Conservation (phyloP, 2,113 vertebrate species). For the Arothron firmamentum region DNA sequence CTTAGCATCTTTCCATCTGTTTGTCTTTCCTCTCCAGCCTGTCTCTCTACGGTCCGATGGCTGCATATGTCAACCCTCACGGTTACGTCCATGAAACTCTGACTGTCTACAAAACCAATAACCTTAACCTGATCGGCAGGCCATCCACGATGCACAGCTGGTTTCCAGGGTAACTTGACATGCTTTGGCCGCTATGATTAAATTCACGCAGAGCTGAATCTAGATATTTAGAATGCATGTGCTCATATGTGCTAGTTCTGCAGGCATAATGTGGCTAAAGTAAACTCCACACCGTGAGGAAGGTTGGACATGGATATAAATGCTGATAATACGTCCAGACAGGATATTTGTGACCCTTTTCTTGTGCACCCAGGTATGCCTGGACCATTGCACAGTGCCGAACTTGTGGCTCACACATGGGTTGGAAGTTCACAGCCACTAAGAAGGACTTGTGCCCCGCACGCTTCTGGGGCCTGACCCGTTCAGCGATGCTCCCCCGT, state of each 20-base stretch:
- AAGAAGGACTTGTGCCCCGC: slow-evolving; percentile 90
- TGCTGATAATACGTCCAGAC: no score
- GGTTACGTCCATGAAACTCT: slow-evolving; percentile 96
- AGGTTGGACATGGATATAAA: no score
- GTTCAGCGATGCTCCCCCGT: slow-evolving; percentile 88
- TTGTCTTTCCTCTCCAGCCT: slow-evolving; percentile 71
- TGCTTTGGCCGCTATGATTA: not conserved
- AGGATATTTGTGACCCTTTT: not conserved
- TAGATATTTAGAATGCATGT: not conserved
- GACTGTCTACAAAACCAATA: slow-evolving; percentile 92
- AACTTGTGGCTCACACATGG: slow-evolving; percentile 88
- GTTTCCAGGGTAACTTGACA: slow-evolving; percentile 90
- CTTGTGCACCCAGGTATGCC: slow-evolving; percentile 78
- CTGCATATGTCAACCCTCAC: slow-evolving; percentile 95
- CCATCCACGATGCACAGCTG: slow-evolving; percentile 95
- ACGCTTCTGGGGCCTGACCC: slow-evolving; percentile 94
- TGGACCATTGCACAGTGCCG: slow-evolving; percentile 95
- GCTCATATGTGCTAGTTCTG: no score
- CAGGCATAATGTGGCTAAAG: no score
- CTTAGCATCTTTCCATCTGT: not conserved
- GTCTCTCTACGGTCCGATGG: slow-evolving; percentile 95
- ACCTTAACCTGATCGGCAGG: slow-evolving; percentile 86
- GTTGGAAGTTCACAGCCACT: slow-evolving; percentile 96
- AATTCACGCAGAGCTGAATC: not conserved
- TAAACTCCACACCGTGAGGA: no score